A percentile compares a stretch with the other conserved stretches of the same genome.
phyloP scores from a whole-genome alignment of 30 jellyfish, hydroid and myxozoan species.

The Hydra vulgaris region DNA sequence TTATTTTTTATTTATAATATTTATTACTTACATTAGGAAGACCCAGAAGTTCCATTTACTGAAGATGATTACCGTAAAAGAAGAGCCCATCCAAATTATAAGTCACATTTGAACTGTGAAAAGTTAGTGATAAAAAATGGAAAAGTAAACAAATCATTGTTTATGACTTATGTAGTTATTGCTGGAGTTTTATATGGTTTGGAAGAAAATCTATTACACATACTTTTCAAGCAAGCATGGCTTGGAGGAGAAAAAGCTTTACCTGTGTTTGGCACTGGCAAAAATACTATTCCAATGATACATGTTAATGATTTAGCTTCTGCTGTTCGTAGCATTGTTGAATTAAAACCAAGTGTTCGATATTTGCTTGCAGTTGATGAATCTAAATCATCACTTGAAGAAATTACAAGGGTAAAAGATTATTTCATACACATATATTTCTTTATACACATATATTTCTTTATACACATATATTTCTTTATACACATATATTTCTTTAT shows the following conservation, averaged over 20 bases:
- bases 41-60: slow-evolving; percentile 90
- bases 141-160: slow-evolving; percentile 64
- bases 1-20: too few relatives aligned
- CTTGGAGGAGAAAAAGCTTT: slow-evolving; percentile 57
- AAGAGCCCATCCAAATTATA: slow-evolving; percentile 83
- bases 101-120: slow-evolving; percentile 79
- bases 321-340: slow-evolving; percentile 67
- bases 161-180: slow-evolving; percentile 69
- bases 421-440: too few relatives aligned
- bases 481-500: too few relatives aligned
- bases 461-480: too few relatives aligned
- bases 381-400: slow-evolving; percentile 77
- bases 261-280: slow-evolving; percentile 75
- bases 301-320: slow-evolving; percentile 69
- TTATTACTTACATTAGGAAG: slow-evolving; percentile 58
- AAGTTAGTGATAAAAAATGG: slow-evolving; percentile 77
- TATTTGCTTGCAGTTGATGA: slow-evolving; percentile 92
- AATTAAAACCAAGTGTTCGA: slow-evolving; percentile 69
- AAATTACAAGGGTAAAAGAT: slow-evolving; percentile 53
- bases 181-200: slow-evolving; percentile 92
- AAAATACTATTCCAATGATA: slow-evolving; percentile 67
- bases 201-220: slow-evolving; percentile 79
- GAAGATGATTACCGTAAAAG: slow-evolving; percentile 93
- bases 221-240: slow-evolving; percentile 85
- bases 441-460: too few relatives aligned